Evolutionary conservation across 1,140 invertebrate species (phyloP).

Genomic region (Magallana ariakensis): DNA sequence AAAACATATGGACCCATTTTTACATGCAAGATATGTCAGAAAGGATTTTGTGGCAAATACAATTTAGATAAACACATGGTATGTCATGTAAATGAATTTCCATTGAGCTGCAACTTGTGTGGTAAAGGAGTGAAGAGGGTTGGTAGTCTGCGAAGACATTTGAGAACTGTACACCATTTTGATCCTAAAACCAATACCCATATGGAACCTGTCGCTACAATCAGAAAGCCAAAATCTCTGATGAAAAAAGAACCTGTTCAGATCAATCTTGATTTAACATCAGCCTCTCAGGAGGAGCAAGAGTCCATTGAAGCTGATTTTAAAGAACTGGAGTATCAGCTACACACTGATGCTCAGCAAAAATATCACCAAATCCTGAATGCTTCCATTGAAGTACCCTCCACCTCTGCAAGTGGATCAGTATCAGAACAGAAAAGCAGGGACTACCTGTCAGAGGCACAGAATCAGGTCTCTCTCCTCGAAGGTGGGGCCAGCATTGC

Average conservation of each 20-base stretch:
- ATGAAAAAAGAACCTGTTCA: slow-evolving; percentile 4
- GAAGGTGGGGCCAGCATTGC: not conserved
- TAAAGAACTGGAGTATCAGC: slow-evolving; percentile 4
- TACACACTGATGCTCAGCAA: not conserved
- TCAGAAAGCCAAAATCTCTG: slow-evolving; percentile 10
- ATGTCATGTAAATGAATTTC: slow-evolving; percentile 14
- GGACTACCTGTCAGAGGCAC: slow-evolving; percentile 6
- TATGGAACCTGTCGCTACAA: not conserved
- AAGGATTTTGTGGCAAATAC: slow-evolving; percentile 27
- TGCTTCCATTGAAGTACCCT: not conserved
- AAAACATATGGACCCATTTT: slow-evolving; percentile 17
- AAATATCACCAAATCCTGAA: not conserved
- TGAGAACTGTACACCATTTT: slow-evolving; percentile 34
- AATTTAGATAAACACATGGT: slow-evolving; percentile 26
- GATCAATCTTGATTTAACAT: not conserved
- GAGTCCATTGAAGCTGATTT: slow-evolving; percentile 16
- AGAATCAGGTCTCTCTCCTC: not conserved
- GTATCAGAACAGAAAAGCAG: not conserved
- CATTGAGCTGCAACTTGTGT: slow-evolving; percentile 29
- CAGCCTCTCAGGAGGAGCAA: not conserved
- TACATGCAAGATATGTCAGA: slow-evolving; percentile 21
- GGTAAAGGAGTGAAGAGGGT: slow-evolving; percentile 12
- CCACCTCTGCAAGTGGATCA: not conserved
- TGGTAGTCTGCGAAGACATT: slow-evolving; percentile 21
- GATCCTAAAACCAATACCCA: slow-evolving; percentile 18